Evolutionary conservation across 2,797 vertebrate genomes (phyloP).

Genomic region (Hydrophis major): DNA sequence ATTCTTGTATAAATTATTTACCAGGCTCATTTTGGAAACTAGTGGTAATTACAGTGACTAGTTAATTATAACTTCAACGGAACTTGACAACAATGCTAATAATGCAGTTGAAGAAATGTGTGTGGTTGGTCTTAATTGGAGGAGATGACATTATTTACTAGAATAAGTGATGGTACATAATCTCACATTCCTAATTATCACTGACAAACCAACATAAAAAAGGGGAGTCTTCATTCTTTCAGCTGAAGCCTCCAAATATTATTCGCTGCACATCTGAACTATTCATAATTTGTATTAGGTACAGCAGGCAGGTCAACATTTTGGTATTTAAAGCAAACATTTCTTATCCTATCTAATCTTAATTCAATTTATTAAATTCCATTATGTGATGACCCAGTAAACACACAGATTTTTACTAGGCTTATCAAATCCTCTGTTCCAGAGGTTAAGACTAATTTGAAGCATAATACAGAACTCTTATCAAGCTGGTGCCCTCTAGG

Average conservation of each 20-base stretch:
- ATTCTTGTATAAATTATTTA: conserved; percentile 55
- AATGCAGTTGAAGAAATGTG: conserved; percentile 59
- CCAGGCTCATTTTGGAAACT: conserved; percentile 58
- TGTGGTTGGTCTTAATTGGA: conserved; percentile 70
- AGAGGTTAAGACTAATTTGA: background rate
- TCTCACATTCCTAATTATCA: conserved; percentile 68
- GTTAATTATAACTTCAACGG: conserved; percentile 67
- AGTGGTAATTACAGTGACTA: conserved; percentile 62
- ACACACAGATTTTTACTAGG: background rate
- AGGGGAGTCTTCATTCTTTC: conserved; percentile 46
- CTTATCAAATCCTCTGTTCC: background rate
- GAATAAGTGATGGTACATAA: conserved; percentile 66
- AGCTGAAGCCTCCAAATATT: conserved; percentile 45
- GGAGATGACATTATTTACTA: conserved; percentile 72
- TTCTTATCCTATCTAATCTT: background rate
- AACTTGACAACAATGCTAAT: conserved; percentile 67
- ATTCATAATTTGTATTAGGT: conserved; percentile 7
- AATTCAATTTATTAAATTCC: background rate
- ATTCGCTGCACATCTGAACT: conserved; percentile 29
- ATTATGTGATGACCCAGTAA: background rate
- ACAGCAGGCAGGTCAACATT: conserved; percentile 24
- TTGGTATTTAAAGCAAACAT: background rate
- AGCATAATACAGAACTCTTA: background rate
- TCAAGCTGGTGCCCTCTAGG: background rate
- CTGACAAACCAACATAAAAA: conserved; percentile 60